phyloP scores from a whole-genome alignment of 2,888 invertebrate genomes.

The Hypsopygia costalis region DNA sequence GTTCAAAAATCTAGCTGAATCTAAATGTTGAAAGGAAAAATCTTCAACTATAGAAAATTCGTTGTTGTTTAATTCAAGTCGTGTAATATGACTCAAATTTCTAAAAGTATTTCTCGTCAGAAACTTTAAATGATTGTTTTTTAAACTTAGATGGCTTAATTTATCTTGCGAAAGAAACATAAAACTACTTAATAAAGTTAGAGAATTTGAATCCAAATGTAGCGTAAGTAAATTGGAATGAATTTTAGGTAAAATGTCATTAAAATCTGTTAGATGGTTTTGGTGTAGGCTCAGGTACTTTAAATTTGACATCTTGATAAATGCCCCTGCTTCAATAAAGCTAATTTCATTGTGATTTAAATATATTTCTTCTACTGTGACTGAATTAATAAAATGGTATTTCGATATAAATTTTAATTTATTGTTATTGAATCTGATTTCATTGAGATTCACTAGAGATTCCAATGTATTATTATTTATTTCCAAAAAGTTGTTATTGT shows the following conservation, averaged over 20 bases:
- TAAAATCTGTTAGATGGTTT: conserved; percentile 87
- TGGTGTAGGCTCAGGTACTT: conserved; percentile 92
- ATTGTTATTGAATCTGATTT: conserved; percentile 92
- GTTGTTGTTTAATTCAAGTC: conserved; percentile 89
- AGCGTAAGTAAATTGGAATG: conserved; percentile 86
- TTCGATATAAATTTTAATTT: conserved; percentile 86
- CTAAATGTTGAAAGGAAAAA: conserved; percentile 88
- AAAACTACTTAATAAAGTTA: conserved; percentile 86
- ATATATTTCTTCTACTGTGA: conserved; percentile 89
- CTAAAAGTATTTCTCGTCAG: conserved; percentile 87
- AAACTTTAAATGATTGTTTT: conserved; percentile 87
- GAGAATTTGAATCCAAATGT: conserved; percentile 88
- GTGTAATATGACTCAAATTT: conserved; percentile 86
- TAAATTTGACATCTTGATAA: conserved; percentile 85
- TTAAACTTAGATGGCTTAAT: conserved; percentile 90
- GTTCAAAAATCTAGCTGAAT: conserved; percentile 87
- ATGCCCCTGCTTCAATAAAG: conserved; percentile 89
- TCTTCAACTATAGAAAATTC: conserved; percentile 89
- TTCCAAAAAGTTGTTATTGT: conserved; percentile 90
- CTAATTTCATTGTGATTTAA: conserved; percentile 92
- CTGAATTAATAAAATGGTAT: conserved; percentile 88
- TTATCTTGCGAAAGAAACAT: conserved; percentile 89
- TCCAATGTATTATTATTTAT: conserved; percentile 90
- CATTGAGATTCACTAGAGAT: conserved; percentile 85
- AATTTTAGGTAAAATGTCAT: conserved; percentile 88